Evolutionary conservation across 2,113 vertebrate genomes (phyloP), one percentile per base, ranked within the genome.

Genomic region (Psittacula cyanocephala): DNA sequence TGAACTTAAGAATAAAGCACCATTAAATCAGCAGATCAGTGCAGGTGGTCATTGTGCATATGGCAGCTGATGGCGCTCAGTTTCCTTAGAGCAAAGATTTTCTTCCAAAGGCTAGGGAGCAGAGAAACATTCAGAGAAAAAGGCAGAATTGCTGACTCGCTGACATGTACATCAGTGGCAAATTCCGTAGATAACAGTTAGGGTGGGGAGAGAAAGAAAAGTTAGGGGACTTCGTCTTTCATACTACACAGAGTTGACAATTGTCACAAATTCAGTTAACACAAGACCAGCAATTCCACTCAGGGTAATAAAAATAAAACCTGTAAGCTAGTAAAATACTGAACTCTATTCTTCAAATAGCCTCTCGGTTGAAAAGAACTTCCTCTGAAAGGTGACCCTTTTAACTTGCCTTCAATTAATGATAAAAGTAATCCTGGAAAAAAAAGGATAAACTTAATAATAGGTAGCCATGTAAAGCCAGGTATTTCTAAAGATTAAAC

Each of bases 401-500:
- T 87, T 35, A 89, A 39, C 57, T 84, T 84, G 57, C 15, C 39
- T 80, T 83, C 53, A 69, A 3, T 89, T 95, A 29, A 18, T 80
- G 25, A 67, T 65, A 41, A 82, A 79, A 72, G 46, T 70, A 82
- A 77, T 91, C n/a, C 29, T 44, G 25, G 10, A 96, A 76, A 44
- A 91, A 91, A 74, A 74, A 82, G 37, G 28, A 70, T 41, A 4
- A 82, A 49, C 81, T 67, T 93, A 85, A 77, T 91, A 93, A 67
- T 68, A 86, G 59, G 67, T 96, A 95, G 70, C 82, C 33, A 68
- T 29, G 50, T 80, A 75, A 77, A 91, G 27, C 18, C 14, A 50
- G 37, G 29, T 83, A 59, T 83, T 93, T 91, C 64, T 93, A 46
- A 91, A 88, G 50, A 55, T 35, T 67, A 82, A 86, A 91, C 91